These are phyloP conservation scores for Nycticebus coucang DNA, from an alignment of 2,113 vertebrate species.

Conservation along the genomic window DNA sequence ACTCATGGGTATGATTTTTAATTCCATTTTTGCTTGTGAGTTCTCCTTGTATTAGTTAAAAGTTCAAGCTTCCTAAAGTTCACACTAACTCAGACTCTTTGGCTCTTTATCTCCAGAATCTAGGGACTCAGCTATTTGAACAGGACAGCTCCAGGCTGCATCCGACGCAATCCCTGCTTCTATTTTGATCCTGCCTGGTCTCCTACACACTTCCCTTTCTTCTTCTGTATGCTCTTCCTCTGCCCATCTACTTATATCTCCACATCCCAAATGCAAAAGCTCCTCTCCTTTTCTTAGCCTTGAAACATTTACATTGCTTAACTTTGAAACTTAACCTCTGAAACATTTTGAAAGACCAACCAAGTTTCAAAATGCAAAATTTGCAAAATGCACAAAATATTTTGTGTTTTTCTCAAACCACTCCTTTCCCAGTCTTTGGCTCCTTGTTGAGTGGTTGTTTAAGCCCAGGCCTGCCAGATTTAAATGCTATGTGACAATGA, in stretches of 20 bases:
- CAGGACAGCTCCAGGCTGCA: background rate
- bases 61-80: background rate
- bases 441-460: background rate
- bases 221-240: background rate
- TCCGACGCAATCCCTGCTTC: background rate
- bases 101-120: background rate
- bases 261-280: background rate
- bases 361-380: background rate
- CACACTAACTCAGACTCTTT: background rate
- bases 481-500: background rate
- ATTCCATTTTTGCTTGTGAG: background rate
- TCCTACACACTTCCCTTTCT: background rate
- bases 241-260: background rate
- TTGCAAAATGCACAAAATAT: background rate
- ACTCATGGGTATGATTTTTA: background rate
- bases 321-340: background rate
- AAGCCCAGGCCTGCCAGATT: background rate
- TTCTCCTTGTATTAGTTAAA: background rate
- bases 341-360: background rate
- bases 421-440: background rate
- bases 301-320: background rate
- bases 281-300: background rate
- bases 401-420: background rate
- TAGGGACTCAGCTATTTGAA: background rate
- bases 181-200: background rate